Percentiles rank a stretch among this genome's conserved stretches.
Conservation (phyloP, 2,888 invertebrate species). For the Bellardia bayeri region DNA sequence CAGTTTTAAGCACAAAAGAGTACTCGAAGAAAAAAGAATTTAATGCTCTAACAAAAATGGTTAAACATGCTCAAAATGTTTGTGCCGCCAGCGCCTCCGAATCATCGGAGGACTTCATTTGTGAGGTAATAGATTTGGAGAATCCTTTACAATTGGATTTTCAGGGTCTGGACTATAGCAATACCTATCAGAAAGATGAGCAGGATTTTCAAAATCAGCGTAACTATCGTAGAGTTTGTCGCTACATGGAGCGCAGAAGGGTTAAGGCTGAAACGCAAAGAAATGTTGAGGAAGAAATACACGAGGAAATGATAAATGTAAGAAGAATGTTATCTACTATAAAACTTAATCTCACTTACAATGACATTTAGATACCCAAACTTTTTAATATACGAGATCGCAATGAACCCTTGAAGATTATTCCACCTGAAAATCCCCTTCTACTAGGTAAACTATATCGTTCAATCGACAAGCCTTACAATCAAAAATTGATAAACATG, state of each 20-base stretch:
- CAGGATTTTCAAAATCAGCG: conserved; percentile 80
- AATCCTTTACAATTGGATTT: conserved; percentile 82
- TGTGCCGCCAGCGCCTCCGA: conserved; percentile 78
- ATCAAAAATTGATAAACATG: conserved; percentile 74
- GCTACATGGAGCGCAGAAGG: conserved; percentile 79
- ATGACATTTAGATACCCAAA: conserved; percentile 61
- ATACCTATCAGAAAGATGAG: conserved; percentile 81
- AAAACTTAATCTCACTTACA: no score
- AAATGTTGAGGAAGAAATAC: conserved; percentile 77
- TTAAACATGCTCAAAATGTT: conserved; percentile 81
- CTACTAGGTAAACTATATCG: conserved; percentile 78
- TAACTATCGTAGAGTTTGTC: conserved; percentile 79
- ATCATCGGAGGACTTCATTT: conserved; percentile 78
- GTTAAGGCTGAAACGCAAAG: conserved; percentile 75
- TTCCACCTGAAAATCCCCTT: conserved; percentile 8
- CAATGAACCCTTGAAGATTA: background rate
- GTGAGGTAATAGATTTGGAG: conserved; percentile 81
- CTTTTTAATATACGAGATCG: conserved; percentile 67
- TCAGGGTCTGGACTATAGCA: conserved; percentile 82
- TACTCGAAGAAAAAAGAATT: conserved; percentile 75
- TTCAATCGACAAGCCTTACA: conserved; percentile 78
- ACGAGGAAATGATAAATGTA: conserved; percentile 76
- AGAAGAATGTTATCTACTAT: background rate
- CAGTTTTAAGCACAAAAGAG: conserved; percentile 76
- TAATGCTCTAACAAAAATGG: conserved; percentile 77